Conservation (phyloP, 92 coral and sea anemone genomes). For the Montipora capitata region DNA sequence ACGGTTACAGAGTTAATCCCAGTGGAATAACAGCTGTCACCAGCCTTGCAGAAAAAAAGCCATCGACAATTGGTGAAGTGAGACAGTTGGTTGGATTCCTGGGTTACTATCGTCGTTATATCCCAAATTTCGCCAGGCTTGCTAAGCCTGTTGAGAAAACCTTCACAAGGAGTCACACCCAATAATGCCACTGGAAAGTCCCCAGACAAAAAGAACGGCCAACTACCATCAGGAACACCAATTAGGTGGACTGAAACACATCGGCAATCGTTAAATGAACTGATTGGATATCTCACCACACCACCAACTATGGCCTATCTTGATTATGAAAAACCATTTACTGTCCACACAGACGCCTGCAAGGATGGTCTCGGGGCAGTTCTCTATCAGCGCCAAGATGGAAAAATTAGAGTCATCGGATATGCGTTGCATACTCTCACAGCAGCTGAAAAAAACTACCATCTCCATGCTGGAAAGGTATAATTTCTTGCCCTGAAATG, state of each 20-base stretch:
- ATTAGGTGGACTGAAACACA: too few relatives aligned
- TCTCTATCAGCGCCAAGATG: slow-evolving; percentile 32
- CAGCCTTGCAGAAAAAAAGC: neutral
- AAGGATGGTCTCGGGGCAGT: slow-evolving; percentile 42
- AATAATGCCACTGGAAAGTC: neutral
- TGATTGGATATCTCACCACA: slow-evolving; percentile 1
- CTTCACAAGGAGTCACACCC: neutral
- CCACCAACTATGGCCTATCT: slow-evolving; percentile 42
- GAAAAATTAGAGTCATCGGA: slow-evolving; percentile 39
- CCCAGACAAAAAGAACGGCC: neutral
- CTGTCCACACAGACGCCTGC: slow-evolving; percentile 28
- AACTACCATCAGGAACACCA: too few relatives aligned
- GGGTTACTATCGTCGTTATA: neutral
- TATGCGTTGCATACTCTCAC: slow-evolving; percentile 66
- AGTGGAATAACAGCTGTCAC: too few relatives aligned
- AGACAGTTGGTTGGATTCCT: neutral
- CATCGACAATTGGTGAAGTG: slow-evolving; percentile 21
- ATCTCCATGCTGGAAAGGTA: slow-evolving; percentile 64
- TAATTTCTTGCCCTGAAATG: slow-evolving; percentile 15
- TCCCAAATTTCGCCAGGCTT: slow-evolving; percentile 22
- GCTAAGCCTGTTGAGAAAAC: slow-evolving; percentile 14
- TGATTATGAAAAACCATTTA: slow-evolving; percentile 21
- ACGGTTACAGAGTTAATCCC: too few relatives aligned
- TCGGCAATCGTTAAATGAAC: neutral
- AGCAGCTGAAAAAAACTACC: slow-evolving; percentile 68